Percentiles rank a stretch among this genome's conserved stretches.
These are phyloP conservation scores for Dasyprocta punctata DNA, from an alignment of 2,113 vertebrate genomes.

Conservation along the genomic window DNA sequence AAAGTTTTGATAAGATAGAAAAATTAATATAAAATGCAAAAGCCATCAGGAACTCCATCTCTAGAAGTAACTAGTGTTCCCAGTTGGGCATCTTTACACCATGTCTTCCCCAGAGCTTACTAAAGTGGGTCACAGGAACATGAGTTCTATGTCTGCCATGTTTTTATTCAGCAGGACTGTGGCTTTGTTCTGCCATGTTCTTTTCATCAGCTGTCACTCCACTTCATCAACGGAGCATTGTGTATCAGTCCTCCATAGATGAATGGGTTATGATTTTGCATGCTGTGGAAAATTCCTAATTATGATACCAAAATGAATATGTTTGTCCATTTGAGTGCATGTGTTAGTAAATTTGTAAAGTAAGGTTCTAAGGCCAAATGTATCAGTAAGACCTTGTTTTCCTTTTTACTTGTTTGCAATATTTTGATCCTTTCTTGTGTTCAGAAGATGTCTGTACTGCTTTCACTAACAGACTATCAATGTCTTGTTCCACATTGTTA, in stretches of 20 bases:
- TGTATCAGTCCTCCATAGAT: background rate
- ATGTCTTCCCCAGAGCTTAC: background rate
- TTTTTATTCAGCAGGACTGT: background rate
- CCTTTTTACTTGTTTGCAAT: background rate
- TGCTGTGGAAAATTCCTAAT: background rate
- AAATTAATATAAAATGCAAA: background rate
- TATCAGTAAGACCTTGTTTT: background rate
- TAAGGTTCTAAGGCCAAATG: background rate
- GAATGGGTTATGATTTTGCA: fast-evolving
- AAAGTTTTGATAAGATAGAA: background rate
- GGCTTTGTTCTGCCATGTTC: background rate
- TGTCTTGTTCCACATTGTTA: background rate
- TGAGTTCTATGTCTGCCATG: no score
- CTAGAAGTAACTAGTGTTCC: background rate
- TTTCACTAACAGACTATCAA: background rate
- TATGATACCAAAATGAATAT: background rate
- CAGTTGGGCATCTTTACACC: no score
- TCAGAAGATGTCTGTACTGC: background rate
- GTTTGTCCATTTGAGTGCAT: background rate
- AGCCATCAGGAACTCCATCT: background rate
- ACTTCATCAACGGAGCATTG: fast-evolving
- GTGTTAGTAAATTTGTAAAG: background rate
- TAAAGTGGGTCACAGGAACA: background rate
- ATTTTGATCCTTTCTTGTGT: background rate
- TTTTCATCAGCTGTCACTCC: background rate